Evolutionary conservation across 2,113 vertebrate genomes (phyloP).

Genomic region (Oncorhynchus nerka): DNA sequence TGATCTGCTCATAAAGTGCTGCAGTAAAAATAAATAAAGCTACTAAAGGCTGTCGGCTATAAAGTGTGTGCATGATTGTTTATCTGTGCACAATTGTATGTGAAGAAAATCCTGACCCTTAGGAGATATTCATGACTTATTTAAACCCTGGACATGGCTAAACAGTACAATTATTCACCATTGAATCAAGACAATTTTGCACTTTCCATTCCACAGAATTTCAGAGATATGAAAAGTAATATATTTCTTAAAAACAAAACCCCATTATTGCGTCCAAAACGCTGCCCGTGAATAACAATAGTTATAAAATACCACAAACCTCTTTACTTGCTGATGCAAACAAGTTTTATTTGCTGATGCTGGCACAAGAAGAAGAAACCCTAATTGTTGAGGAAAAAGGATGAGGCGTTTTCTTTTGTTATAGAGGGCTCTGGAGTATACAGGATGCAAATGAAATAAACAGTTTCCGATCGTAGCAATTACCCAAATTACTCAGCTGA

Average conservation of each 20-base stretch:
- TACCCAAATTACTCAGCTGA: slow-evolving; percentile 21
- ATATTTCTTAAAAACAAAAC: slow-evolving; percentile 16
- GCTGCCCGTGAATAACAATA: slow-evolving; percentile 1
- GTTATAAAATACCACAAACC: neutral
- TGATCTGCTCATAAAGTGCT: neutral
- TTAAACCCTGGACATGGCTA: slow-evolving; percentile 20
- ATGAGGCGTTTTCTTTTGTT: slow-evolving; percentile 8
- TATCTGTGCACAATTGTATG: slow-evolving; percentile 16
- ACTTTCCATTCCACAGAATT: slow-evolving; percentile 11
- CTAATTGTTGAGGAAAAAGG: slow-evolving; percentile 14
- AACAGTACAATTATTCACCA: slow-evolving; percentile 24
- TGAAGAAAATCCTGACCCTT: slow-evolving; percentile 6
- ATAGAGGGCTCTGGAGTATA: slow-evolving; percentile 15
- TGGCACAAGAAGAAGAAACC: slow-evolving; percentile 3
- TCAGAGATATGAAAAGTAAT: slow-evolving; percentile 5
- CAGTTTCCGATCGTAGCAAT: slow-evolving; percentile 19
- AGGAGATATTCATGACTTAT: slow-evolving; percentile 22
- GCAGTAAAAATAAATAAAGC: neutral
- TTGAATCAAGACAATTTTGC: slow-evolving; percentile 1
- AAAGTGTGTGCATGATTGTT: slow-evolving; percentile 1
- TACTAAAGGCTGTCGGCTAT: neutral
- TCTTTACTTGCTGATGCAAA: slow-evolving; percentile 20
- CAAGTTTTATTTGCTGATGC: slow-evolving; percentile 28
- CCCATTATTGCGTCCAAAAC: slow-evolving; percentile 9
- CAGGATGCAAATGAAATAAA: slow-evolving; percentile 27